Evolutionary conservation across 2,113 vertebrate genomes (phyloP).

Genomic region (Pardalotus punctatus): DNA sequence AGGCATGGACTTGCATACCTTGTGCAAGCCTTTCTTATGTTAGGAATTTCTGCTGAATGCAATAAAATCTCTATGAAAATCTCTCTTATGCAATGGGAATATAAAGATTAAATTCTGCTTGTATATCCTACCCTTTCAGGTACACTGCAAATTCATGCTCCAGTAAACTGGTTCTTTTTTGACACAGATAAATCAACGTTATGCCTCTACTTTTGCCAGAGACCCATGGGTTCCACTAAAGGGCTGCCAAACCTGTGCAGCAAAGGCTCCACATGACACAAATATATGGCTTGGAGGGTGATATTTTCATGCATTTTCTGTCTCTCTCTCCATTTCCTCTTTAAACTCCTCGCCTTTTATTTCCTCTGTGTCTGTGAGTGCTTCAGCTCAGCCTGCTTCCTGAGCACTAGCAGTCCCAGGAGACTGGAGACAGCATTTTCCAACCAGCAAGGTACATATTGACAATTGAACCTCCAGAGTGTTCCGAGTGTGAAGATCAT

Average conservation of each 20-base stretch:
- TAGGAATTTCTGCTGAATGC: background rate
- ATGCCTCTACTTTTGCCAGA: background rate
- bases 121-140: background rate
- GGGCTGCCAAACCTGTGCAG: background rate
- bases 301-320: background rate
- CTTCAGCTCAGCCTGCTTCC: background rate
- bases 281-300: background rate
- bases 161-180: background rate
- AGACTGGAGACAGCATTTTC: background rate
- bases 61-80: background rate
- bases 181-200: background rate
- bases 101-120: background rate
- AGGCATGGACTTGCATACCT: background rate
- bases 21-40: background rate
- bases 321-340: background rate
- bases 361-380: background rate
- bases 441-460: background rate
- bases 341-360: background rate
- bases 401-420: background rate
- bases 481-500: background rate
- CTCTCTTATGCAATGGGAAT: background rate
- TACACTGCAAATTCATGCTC: background rate
- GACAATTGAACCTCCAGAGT: background rate
- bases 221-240: background rate
- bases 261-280: background rate